phyloP scores from a whole-genome alignment of 2,888 invertebrate genomes.

The Hybos culiciformis region DNA sequence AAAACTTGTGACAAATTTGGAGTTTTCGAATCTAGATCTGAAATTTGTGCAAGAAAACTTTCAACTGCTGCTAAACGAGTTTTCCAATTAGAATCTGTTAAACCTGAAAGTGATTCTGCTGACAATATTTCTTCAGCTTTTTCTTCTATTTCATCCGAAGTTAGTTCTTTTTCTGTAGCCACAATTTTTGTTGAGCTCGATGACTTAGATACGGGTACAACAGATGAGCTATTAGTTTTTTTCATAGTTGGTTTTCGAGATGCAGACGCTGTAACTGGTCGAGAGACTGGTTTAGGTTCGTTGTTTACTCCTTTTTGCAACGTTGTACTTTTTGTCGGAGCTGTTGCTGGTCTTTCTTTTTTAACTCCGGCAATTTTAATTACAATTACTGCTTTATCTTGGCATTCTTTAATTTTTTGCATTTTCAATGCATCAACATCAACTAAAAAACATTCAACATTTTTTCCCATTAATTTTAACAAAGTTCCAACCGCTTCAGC shows the following conservation, averaged over 20 bases:
- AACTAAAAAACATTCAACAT: slow-evolving; percentile 67
- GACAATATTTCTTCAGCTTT: slow-evolving; percentile 53
- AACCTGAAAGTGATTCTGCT: slow-evolving; percentile 47
- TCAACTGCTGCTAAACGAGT: slow-evolving; percentile 63
- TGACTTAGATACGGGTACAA: slow-evolving; percentile 22
- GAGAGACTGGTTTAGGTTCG: slow-evolving; percentile 27
- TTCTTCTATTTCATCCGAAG: slow-evolving; percentile 64
- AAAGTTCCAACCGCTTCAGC: slow-evolving; percentile 89
- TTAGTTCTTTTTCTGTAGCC: slow-evolving; percentile 48
- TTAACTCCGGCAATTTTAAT: slow-evolving; percentile 52
- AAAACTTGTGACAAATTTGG: slow-evolving; percentile 58
- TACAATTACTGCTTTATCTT: slow-evolving; percentile 80
- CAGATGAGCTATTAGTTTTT: slow-evolving; percentile 15
- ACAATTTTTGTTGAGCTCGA: slow-evolving; percentile 29
- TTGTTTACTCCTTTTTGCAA: slow-evolving; percentile 10
- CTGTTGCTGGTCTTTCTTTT: slow-evolving; percentile 38
- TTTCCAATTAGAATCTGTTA: slow-evolving; percentile 78
- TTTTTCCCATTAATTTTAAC: slow-evolving; percentile 84
- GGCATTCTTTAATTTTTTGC: slow-evolving; percentile 85
- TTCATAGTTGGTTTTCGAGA: slow-evolving; percentile 20
- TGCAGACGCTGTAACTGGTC: slow-evolving; percentile 26
- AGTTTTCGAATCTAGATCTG: slow-evolving; percentile 46
- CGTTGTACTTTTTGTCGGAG: slow-evolving; percentile 20
- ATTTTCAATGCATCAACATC: slow-evolving; percentile 87
- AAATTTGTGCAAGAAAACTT: slow-evolving; percentile 47